Evolutionary conservation across 2,797 vertebrate species (phyloP), one percentile per base, ranked within the genome.

Genomic region (Amblyraja radiata): DNA sequence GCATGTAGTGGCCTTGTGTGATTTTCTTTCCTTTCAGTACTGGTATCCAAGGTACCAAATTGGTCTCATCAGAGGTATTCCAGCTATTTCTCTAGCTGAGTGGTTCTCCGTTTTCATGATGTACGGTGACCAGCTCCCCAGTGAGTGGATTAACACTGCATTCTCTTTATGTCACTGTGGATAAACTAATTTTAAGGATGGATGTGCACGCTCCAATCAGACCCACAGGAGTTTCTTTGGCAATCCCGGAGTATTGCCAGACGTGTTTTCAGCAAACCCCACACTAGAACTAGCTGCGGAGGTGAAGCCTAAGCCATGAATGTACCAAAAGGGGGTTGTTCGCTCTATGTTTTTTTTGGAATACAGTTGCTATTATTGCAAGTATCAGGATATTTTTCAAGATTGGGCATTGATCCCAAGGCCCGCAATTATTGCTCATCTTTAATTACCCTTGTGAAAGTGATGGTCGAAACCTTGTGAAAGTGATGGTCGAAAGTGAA

Each of bases 121-220:
- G 25, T 58, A 25, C n/a, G 81, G 81, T 23, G 54, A 25, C 81
- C 54, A 84, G 81, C 81, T 28, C 23, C 23, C 81, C 54, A 84
- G 81, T n/a, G 11, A 25, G 54, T 4, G 21, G 46, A 83, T 23
- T 61, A 83, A 83, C 28, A 58, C 14, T 8, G 39, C 54, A 84
- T 84, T 61, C 25, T 11, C 23, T 84, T 61, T 58, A 2, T 61
- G 54, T 61, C 58, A 4, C 46, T 9, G 1, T 61, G 81, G 81
- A 61, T 77, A 84, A 81, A 81, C 54, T 81, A 81, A 54, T 54
- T 54, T 81, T 54, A 81, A 81, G 79, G 39, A 8, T 81, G 79
- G 23, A 28, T 28, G 25, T 79, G 8, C 25, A 14, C 25, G 11
- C 23, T n/a, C 28, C 11, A 28, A 28, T 4, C 28, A 6, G 23